Base-by-base conservation (phyloP, 1,140 invertebrate genomes). In the Calliopsis andreniformis region DNA sequence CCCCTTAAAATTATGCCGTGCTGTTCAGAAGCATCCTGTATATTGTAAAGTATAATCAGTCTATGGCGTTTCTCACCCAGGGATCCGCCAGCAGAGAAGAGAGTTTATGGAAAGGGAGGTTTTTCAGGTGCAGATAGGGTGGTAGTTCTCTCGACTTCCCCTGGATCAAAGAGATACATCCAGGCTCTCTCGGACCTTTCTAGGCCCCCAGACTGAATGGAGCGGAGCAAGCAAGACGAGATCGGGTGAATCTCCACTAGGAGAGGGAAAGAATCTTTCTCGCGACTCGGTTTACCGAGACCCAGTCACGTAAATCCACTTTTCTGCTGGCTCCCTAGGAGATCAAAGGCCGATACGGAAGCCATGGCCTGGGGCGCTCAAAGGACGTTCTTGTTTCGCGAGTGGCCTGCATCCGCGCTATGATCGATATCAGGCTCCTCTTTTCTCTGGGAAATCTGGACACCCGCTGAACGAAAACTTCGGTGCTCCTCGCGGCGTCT, bases 231-330 rank as follows among this genome's bases (percentile, higher is more conserved):
- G n/a, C n/a, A 6, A 12, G n/a, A 10, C 56, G 18, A 1, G 8
- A 23, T 55, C 56, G 32, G 56, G n/a, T 2, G 18, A 58, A 59
- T 42, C 56, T 59, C 56, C 28, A 30, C 16, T 20, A 32, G 16
- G 56, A n/a, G 39, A 28, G 30, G 35, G 30, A 68, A 56, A n/a
- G 64, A 68, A 56, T 68, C 47, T 55, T 68, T 43, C 25, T 3
- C 35, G 49, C 35, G 23, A 53, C 49, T 55, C 49, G 55, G 59
- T 58, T 70, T 69, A 8, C 51, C 39, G 35, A 10, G 51, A 18
- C 55, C 43, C 16, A 8, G 20, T 10, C 28, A 49, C 55, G 43
- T 49, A 70, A 71, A 61, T 71, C 68, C 45, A 62, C 20, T 61
- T 61, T 61, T 56, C 20, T 20, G 23, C 7, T 14, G 68, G 8